Base-by-base conservation (phyloP, 2,888 invertebrate species). In the Ethmia dodecea region DNA sequence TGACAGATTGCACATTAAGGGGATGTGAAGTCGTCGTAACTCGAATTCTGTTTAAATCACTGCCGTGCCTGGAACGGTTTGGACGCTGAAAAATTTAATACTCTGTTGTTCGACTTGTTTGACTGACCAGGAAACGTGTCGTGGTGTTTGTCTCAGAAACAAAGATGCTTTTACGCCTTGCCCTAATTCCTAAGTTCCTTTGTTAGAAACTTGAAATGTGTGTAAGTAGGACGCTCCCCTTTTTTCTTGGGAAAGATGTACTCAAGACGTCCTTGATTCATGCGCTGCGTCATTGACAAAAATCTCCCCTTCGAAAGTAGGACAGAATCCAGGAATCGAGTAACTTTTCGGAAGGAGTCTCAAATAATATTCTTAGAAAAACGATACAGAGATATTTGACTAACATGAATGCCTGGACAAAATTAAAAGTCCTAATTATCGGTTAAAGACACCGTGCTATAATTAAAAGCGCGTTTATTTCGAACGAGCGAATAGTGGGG, bases 371-470 rank as follows among this genome's bases (percentile, higher is more conserved):
- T 40, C 40, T 37, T 24, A 42, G 40, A 38, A 38, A 37, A 40
- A 31, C 34, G 41, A 42, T 40, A 34, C 41, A 32, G 31, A 40
- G 35, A 33, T 31, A 42, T 39, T 34, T 35, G 42, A 40, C 37
- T 42, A 41, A 46, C 44, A 45, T 30, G 41, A 35, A 45, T 31
- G 38, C 57, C 63, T 55, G n/a, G n/a, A 52, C 60, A 57, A 60
- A 63, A 52, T 49, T 54, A 48, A 49, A 60, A 75, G 73, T 57
- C 68, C 80, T 63, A 69, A 81, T 80, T 84, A 78, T 64, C 80
- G 81, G 79, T 79, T 80, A 74, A 80, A 75, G 81, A 79, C 81
- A 72, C 73, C 66, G 57, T 46, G 59, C 69, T 78, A 73, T 78
- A 75, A 81, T 79, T 78, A 77, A 70, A 73, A 72, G 14, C 69